Evolutionary conservation across 2,888 invertebrate species (phyloP).

Genomic region (Heteromyza rotundicornis): DNA sequence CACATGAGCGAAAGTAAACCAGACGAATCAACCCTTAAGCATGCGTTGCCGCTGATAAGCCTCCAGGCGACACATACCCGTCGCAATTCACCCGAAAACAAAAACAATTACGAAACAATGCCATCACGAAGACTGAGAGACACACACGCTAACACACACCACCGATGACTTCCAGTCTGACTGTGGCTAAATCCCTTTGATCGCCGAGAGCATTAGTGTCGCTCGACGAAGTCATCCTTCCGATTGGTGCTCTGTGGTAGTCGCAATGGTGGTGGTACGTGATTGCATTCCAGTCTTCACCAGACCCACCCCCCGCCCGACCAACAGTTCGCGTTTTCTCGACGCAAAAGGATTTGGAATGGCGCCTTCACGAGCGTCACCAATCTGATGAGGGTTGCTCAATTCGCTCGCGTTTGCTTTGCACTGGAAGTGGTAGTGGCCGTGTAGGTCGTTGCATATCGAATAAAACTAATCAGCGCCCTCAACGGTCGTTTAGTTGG

Average conservation of each 20-base stretch:
- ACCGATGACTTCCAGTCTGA: slow-evolving; percentile 15
- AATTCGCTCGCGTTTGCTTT: slow-evolving; percentile 6
- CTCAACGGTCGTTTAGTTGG: slow-evolving; percentile 57
- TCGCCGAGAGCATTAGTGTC: slow-evolving; percentile 40
- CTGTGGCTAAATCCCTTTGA: slow-evolving; percentile 43
- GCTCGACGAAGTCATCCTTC: slow-evolving; percentile 47
- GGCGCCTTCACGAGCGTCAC: slow-evolving; percentile 58
- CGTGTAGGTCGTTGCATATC: slow-evolving; percentile 16
- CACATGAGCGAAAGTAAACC: slow-evolving; percentile 21
- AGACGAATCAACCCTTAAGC: slow-evolving; percentile 38
- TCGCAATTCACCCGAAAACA: slow-evolving; percentile 14
- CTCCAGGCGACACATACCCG: slow-evolving; percentile 34
- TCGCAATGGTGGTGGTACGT: slow-evolving; percentile 4
- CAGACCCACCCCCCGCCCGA: slow-evolving; percentile 49
- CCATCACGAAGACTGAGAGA: slow-evolving; percentile 26
- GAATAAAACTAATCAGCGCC: slow-evolving; percentile 57
- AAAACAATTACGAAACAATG: slow-evolving; percentile 21
- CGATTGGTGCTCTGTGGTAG: slow-evolving; percentile 43
- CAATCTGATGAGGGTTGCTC: slow-evolving; percentile 55
- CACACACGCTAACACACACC: background rate
- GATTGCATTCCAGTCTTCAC: slow-evolving; percentile 17
- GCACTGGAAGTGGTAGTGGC: background rate
- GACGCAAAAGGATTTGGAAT: slow-evolving; percentile 45
- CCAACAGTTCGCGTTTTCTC: slow-evolving; percentile 34
- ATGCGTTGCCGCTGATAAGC: slow-evolving; percentile 41